Evolutionary conservation across 2,797 vertebrate genomes (phyloP), one percentile per base, ranked within the genome.

Genomic region (Urocyon cinereoargenteus): DNA sequence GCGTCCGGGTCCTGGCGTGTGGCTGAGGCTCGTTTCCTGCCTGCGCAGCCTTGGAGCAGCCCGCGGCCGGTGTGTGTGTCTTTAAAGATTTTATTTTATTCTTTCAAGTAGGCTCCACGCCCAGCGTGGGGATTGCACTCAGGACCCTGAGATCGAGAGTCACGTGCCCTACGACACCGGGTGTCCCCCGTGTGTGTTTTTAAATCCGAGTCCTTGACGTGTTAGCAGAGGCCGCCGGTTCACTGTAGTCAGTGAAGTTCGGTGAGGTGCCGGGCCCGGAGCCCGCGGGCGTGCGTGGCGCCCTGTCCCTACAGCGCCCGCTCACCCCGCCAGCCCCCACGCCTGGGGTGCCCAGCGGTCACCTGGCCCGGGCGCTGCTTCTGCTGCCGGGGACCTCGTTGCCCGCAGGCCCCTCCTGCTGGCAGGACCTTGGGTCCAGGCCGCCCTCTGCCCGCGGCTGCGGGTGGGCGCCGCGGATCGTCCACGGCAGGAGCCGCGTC

Each of bases 201-300:
- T 59, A 16, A 36, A 34, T 40, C 53, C 1, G 45, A 22, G 68
- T 68, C n/a, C 75, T 31, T 15, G 61, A 9, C 19, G 15, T 4
- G 4, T 26, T 75, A 5, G 10, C 79, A 13, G 78, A 19, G 62
- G n/a, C 26, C 7, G 24, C 13, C 0, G 4, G 36, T 10, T 51
- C 22, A 15, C 57, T 18, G 26, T 1, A 9, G 34, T 68, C 82
- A 1, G 21, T n/a, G 59, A 49, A 16, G 2, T 10, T 36, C 4
- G 0, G 18, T 7, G 28, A 13, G 12, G 18, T 5, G 57, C 40
- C 14, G 0, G 49, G 49, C 7, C 55, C 61, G 31, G 88, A 5
- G 22, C 34, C 88, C 18, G 5, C 68, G 6, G 68, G 61, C 34
- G 70, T 3, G 0, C n/a, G 0, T 1, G 6, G 51, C 9, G 12